Evolutionary conservation across 92 coral and sea anemone species (phyloP), one percentile per base, ranked within the genome.

Genomic region (Palythoa grandis): DNA sequence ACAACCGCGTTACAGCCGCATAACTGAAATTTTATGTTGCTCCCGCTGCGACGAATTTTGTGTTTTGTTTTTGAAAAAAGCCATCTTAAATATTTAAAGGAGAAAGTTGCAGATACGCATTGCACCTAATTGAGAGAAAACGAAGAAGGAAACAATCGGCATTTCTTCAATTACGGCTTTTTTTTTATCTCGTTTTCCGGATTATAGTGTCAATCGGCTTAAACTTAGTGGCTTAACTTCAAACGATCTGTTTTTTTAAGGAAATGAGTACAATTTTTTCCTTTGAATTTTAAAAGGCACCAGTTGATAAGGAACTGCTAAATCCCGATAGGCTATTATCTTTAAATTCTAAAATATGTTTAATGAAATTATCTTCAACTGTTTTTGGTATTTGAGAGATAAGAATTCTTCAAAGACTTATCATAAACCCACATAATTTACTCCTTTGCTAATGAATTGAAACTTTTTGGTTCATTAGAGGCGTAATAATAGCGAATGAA

Each of bases 81-180:
- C 35, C 35, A 8, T 3, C 7, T 58, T 58, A 58, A 19, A 58
- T 19, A 9, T 58, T 58, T 9, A 58, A 58, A 14, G 65, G 2
- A 58, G 65, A 19, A 58, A 58, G 65, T 19, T 14, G 65, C 20
- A 14, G 65, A 58, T 58, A 43, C 50, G 50, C 50, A 43, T 5
- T 43, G 9, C 50, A 43, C 6, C 2, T 39, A 38, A 60, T 78
- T 37, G 50, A 60, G 50, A 5, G 7, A 16, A 61, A 60, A 61
- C 3, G 19, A 50, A 78, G 52, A 65, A 66, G 85, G 72, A 80
- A 66, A 37, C 74, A 29, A 66, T 70, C 73, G 84, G 82, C 73
- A 65, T 24, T 0, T 63, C 19, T 63, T 65, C 13, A 19, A 80
- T 38, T 72, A 74, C n/a, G 56, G 4, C 14, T 25, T 8, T 76